Evolutionary conservation across 2,888 invertebrate species (phyloP).

Genomic region (Troides helena): DNA sequence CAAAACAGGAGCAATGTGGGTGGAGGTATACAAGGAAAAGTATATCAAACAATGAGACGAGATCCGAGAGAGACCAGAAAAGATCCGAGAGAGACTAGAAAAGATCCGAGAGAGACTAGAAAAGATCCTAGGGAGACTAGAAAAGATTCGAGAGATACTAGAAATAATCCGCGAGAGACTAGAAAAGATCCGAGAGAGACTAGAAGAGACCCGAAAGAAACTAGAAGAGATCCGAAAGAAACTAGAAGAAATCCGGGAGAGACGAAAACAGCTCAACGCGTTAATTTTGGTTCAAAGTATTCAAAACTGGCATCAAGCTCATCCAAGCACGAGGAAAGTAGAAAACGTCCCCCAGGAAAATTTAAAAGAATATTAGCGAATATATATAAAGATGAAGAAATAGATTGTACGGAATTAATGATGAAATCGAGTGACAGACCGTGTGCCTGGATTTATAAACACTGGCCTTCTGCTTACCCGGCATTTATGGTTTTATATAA

Average conservation of each 20-base stretch:
- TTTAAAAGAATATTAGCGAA: not conserved
- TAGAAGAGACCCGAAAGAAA: too few relatives aligned
- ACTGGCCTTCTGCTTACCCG: constrained; percentile 43
- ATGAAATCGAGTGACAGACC: constrained; percentile 29
- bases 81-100: too few relatives aligned
- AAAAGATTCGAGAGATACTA: too few relatives aligned
- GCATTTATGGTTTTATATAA: constrained; percentile 30
- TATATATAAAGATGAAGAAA: not conserved
- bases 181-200: too few relatives aligned
- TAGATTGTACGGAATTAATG: constrained; percentile 8
- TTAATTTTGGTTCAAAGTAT: not conserved
- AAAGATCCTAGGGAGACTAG: too few relatives aligned
- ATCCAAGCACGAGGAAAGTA: not conserved
- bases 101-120: too few relatives aligned
- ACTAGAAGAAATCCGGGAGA: not conserved
- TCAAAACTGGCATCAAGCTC: not conserved
- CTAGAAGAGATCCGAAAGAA: too few relatives aligned
- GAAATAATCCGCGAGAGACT: too few relatives aligned
- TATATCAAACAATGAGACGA: too few relatives aligned
- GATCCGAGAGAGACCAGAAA: too few relatives aligned
- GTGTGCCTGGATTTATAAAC: constrained; percentile 36
- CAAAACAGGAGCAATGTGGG: not conserved
- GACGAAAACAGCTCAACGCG: not conserved
- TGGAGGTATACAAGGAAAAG: not conserved
- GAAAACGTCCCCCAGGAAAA: not conserved